A percentile compares a stretch with the other conserved stretches of the same genome.
Evolutionary conservation across 2,113 vertebrate genomes (phyloP).

Genomic region (Gymnocephalus cernua): DNA sequence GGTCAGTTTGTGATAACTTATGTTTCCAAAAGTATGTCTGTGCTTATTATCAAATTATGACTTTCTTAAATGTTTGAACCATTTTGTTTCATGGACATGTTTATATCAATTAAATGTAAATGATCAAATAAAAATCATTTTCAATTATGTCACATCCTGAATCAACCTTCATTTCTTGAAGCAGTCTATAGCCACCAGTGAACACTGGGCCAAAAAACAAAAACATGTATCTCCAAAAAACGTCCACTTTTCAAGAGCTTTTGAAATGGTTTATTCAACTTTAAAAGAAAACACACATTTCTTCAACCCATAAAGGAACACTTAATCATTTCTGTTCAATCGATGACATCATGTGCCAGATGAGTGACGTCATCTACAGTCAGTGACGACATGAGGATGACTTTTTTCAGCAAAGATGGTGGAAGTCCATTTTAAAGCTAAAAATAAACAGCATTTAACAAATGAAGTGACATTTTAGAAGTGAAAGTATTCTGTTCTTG

Average conservation of each 20-base stretch:
- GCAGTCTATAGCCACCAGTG: neutral
- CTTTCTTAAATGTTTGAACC: conserved; percentile 95
- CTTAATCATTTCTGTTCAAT: neutral
- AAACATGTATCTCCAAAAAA: neutral
- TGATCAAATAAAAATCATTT: conserved; percentile 94
- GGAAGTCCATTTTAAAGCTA: neutral
- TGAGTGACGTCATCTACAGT: neutral
- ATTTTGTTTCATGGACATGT: conserved; percentile 92
- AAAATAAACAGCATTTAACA: neutral
- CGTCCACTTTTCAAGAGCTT: no score
- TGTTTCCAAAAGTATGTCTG: conserved; percentile 93
- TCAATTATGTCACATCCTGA: conserved; percentile 88
- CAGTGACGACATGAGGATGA: neutral
- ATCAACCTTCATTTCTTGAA: conserved; percentile 61
- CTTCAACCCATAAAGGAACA: neutral
- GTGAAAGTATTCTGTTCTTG: neutral
- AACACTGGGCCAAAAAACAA: neutral
- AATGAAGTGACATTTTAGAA: neutral
- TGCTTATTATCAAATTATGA: conserved; percentile 92
- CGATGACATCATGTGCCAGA: neutral
- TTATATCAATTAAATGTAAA: conserved; percentile 94
- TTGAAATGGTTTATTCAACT: neutral
- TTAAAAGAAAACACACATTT: neutral
- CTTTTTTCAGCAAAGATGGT: neutral
- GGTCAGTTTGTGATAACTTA: conserved; percentile 92